Conservation (phyloP, 2,797 vertebrate species). For the Helostoma temminkii region DNA sequence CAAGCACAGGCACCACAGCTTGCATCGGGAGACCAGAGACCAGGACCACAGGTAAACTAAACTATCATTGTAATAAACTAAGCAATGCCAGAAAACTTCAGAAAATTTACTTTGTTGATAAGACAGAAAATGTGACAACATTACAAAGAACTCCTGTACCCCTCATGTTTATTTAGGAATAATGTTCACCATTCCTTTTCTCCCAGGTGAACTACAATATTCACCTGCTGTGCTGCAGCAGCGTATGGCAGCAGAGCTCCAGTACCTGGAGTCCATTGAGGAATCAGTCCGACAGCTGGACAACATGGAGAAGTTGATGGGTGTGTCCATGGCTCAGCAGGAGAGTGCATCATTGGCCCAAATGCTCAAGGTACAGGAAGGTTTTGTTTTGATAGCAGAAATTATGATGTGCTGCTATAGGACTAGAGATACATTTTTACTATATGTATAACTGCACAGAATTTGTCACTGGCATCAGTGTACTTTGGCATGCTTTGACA, state of each 20-base stretch:
- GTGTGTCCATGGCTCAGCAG: slow-evolving; percentile 93
- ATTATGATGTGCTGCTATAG: not conserved
- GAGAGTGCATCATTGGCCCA: slow-evolving; percentile 93
- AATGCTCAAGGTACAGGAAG: slow-evolving; percentile 91
- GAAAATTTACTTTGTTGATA: not conserved
- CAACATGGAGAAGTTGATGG: slow-evolving; percentile 90
- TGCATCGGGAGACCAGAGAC: slow-evolving; percentile 51
- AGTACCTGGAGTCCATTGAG: slow-evolving; percentile 93
- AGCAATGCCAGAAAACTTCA: not conserved
- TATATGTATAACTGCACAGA: not conserved
- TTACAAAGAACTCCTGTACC: not conserved
- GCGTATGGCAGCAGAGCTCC: slow-evolving; percentile 90
- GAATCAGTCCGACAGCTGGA: slow-evolving; percentile 93
- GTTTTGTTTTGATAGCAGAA: not conserved
- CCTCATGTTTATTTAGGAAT: not conserved
- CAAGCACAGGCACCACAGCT: slow-evolving; percentile 29
- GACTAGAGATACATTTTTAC: not conserved
- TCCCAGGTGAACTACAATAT: slow-evolving; percentile 86
- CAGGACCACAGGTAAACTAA: slow-evolving; percentile 63
- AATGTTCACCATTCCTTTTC: not conserved
- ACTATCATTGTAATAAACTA: not conserved
- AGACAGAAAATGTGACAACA: not conserved
- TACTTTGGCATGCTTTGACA: no score
- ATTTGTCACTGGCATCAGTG: no score
- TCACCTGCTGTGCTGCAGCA: slow-evolving; percentile 92